A percentile compares a stretch with the other conserved stretches of the same genome.
Conservation (phyloP, 2,113 vertebrate species). For the Dunckerocampus dactyliophorus region DNA sequence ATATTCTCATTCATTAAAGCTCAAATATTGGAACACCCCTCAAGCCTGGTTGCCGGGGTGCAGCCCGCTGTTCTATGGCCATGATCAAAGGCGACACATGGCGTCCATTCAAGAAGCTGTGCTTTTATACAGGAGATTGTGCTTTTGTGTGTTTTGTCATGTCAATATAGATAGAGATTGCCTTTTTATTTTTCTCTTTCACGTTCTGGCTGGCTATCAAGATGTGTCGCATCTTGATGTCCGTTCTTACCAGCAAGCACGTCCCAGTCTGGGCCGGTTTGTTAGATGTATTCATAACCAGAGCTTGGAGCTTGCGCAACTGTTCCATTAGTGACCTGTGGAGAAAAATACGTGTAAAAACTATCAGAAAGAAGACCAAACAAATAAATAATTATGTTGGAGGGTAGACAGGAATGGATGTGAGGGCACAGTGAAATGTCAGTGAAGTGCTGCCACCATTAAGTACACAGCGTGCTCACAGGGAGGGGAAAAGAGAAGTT, state of each 20-base stretch:
- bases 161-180: neutral
- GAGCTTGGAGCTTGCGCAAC: slow-evolving; percentile 83
- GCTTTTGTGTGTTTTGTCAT: slow-evolving; percentile 11
- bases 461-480: neutral
- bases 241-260: slow-evolving; percentile 77
- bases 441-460: slow-evolving; percentile 1
- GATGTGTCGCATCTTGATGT: neutral
- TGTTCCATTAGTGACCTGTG: slow-evolving; percentile 87
- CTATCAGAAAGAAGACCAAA: neutral
- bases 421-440: slow-evolving; percentile 4
- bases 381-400: neutral
- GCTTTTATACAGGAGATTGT: neutral
- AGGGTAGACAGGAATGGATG: neutral
- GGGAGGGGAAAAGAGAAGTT: slow-evolving; percentile 1
- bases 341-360: slow-evolving; percentile 3
- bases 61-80: neutral
- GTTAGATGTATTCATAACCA: slow-evolving; percentile 83
- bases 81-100: slow-evolving; percentile 15
- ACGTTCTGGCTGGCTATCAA: slow-evolving; percentile 1
- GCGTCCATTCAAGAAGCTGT: slow-evolving; percentile 2
- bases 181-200: slow-evolving; percentile 12
- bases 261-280: slow-evolving; percentile 86
- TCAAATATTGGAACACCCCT: slow-evolving; percentile 14
- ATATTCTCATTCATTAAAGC: slow-evolving; percentile 23
- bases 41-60: neutral